A percentile compares a stretch with the other conserved stretches of the same genome.
These are phyloP conservation scores for Oncorhynchus nerka DNA, from an alignment of 2,113 vertebrate species.

Conservation along the genomic window DNA sequence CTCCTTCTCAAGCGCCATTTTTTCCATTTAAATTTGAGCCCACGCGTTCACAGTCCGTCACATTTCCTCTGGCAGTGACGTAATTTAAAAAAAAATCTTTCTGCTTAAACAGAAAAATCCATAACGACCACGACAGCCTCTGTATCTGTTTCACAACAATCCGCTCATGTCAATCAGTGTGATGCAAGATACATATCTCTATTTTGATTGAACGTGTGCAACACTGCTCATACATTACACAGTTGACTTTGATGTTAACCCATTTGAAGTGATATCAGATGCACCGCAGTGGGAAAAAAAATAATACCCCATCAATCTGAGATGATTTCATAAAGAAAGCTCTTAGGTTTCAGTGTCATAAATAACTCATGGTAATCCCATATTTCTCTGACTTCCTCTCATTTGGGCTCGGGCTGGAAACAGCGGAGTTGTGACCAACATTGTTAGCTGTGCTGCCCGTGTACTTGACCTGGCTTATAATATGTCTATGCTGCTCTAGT, in stretches of 20 bases:
- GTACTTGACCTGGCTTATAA: conserved; percentile 59
- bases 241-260: conserved; percentile 66
- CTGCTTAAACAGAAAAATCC: conserved; percentile 64
- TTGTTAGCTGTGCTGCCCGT: conserved; percentile 61
- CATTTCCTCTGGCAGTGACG: conserved; percentile 14
- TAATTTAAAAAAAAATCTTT: neutral
- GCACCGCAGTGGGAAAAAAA: conserved; percentile 26
- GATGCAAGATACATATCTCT: conserved; percentile 72
- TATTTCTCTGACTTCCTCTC: conserved; percentile 76
- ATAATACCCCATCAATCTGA: conserved; percentile 60
- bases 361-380: conserved; percentile 79
- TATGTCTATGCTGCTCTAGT: conserved; percentile 58
- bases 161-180: conserved; percentile 70
- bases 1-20: neutral
- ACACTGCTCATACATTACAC: conserved; percentile 72
- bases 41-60: conserved; percentile 13
- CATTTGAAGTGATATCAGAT: conserved; percentile 75
- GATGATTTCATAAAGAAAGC: conserved; percentile 72
- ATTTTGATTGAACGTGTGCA: conserved; percentile 76
- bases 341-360: conserved; percentile 78
- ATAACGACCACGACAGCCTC: conserved; percentile 69
- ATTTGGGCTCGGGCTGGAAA: conserved; percentile 69
- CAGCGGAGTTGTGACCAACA: conserved; percentile 75
- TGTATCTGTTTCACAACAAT: conserved; percentile 77
- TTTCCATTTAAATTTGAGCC: neutral